Evolutionary conservation across 2,797 vertebrate species (phyloP), one percentile per base, ranked within the genome.

Genomic region (Syngnathus rostellatus): DNA sequence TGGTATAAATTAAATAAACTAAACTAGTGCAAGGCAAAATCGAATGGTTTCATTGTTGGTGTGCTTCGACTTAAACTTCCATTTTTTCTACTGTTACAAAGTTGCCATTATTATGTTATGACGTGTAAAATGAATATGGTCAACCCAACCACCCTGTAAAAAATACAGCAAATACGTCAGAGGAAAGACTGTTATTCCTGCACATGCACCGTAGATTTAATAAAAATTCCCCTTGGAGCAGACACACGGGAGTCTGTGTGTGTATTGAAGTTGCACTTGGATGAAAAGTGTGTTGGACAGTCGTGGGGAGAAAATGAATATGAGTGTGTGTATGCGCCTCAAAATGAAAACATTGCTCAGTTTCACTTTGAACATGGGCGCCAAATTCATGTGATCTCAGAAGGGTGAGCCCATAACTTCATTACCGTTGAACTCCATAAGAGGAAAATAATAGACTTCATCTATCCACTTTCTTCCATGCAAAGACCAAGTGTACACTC

Each of bases 271-370:
- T 43, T 40, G 19, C 38, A 62, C 39, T 25, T 21, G 57, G 65
- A 51, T 61, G 71, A 67, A 61, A 57, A 38, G 39, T 17, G 60
- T 76, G 39, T 83, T 75, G 81, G 78, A 80, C 78, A 64, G 71
- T 19, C 40, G 66, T 66, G 7, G 46, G 5, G 16, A 66, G 71
- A 69, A 73, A 66, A 71, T 64, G 19, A 65, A 67, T 73, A 74
- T 75, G 73, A 66, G 54, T 14, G 41, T 60, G 58, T 31, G 54
- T 23, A 46, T 57, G 0, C 65, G 53, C 65, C 65, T 76, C 68
- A 31, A 16, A 50, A 58, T 58, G 25, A 58, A 58, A 58, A 58
- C 55, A 38, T 3, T 3, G 21, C 21, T 45, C 53, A 38, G 45
- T 46, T 65, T 50, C 57, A 40, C 40, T 37, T 8, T 63, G 1